These are phyloP conservation scores for Maniola hyperantus DNA, from an alignment of 2,888 invertebrate species.

Conservation along the genomic window DNA sequence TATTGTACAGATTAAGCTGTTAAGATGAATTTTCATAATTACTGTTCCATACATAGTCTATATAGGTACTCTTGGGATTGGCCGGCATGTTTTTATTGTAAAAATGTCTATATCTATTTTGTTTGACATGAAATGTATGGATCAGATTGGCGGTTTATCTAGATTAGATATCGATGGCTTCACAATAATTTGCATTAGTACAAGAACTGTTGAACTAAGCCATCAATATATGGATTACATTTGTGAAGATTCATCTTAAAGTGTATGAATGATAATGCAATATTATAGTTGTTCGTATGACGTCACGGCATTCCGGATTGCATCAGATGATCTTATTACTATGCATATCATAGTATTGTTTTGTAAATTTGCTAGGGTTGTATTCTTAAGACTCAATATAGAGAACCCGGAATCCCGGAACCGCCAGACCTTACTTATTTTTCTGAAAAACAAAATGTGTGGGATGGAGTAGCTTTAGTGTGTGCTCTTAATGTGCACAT, in stretches of 20 bases:
- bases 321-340: conserved; percentile 49
- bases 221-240: neutral
- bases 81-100: conserved; percentile 49
- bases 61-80: conserved; percentile 52
- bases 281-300: conserved; percentile 54
- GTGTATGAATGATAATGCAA: conserved; percentile 46
- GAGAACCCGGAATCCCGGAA: no score
- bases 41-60: conserved; percentile 52
- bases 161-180: no score
- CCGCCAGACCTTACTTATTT: no score
- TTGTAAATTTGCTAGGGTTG: conserved; percentile 66
- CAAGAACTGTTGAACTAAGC: no score
- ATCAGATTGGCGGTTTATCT: neutral
- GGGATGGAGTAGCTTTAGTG: no score
- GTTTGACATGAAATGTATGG: neutral
- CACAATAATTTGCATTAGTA: no score
- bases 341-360: conserved; percentile 70
- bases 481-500: no score
- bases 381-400: conserved; percentile 38
- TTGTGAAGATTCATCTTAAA: conserved; percentile 5
- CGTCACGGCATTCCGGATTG: conserved; percentile 42
- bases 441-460: no score
- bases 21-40: conserved; percentile 17
- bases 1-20: conserved; percentile 58
- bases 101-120: neutral